Evolutionary conservation across 2,113 vertebrate genomes (phyloP).

Genomic region (Choloepus hoffmanni): DNA sequence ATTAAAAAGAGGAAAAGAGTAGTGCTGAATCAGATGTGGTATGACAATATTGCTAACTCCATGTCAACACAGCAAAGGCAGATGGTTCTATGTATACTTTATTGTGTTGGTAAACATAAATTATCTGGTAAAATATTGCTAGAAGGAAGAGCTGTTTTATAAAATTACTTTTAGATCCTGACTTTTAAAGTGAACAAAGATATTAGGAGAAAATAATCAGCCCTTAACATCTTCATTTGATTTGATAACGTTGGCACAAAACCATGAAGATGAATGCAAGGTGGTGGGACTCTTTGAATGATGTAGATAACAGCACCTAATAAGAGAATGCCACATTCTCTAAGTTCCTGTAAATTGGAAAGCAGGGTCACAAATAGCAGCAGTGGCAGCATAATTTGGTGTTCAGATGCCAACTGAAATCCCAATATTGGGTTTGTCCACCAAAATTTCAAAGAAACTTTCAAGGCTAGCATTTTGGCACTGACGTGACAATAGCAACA

Average conservation of each 20-base stretch:
- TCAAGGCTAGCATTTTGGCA: not conserved
- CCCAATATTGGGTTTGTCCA: not conserved
- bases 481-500: not conserved
- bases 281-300: not conserved
- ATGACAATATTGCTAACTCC: conserved; percentile 70
- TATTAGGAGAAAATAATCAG: not conserved
- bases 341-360: not conserved
- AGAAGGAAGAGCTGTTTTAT: not conserved
- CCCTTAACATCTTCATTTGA: conserved; percentile 27
- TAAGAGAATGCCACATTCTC: not conserved
- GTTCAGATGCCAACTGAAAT: not conserved
- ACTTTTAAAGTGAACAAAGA: conserved; percentile 64
- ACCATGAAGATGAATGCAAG: not conserved
- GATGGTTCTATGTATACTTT: conserved; percentile 57
- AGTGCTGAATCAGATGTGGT: conserved; percentile 60
- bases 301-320: not conserved
- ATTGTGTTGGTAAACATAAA: not conserved
- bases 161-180: conserved; percentile 59
- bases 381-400: not conserved
- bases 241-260: conserved; percentile 4
- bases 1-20: conserved; percentile 62
- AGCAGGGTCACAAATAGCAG: not conserved
- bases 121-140: conserved; percentile 20
- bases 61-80: conserved; percentile 65
- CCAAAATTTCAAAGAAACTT: not conserved